Percentiles rank a stretch among this genome's conserved stretches.
These are phyloP conservation scores for Sphaerophoria taeniata DNA, from an alignment of 2,888 invertebrate species.

Conservation along the genomic window DNA sequence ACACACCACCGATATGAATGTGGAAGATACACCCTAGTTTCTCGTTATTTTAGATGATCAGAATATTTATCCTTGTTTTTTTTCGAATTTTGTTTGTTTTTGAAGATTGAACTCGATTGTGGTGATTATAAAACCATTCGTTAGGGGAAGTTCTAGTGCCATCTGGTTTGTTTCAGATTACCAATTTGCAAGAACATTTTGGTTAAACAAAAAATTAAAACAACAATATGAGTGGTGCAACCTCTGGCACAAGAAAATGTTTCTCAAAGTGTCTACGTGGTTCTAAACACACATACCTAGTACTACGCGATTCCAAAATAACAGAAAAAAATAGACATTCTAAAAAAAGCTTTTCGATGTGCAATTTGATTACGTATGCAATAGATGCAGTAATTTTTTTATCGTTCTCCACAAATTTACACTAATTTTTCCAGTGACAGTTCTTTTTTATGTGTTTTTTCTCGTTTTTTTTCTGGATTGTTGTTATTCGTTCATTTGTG, in stretches of 20 bases:
- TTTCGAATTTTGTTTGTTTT: not conserved
- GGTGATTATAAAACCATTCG: constrained; percentile 26
- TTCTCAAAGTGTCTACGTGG: constrained; percentile 57
- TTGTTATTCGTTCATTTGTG: not conserved
- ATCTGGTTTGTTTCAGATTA: constrained; percentile 27
- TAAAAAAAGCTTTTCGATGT: constrained; percentile 47
- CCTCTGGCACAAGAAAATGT: constrained; percentile 36
- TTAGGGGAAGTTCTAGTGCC: constrained; percentile 1
- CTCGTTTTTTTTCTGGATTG: not conserved
- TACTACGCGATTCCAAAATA: constrained; percentile 34
- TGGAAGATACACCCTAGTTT: constrained; percentile 50
- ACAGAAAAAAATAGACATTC: constrained; percentile 20
- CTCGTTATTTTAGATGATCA: constrained; percentile 10
- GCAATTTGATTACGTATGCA: constrained; percentile 71
- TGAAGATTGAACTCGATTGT: constrained; percentile 4
- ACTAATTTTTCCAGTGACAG: constrained; percentile 48
- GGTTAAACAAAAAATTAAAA: constrained; percentile 39
- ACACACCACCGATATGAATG: constrained; percentile 31
- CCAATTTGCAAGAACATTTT: not conserved
- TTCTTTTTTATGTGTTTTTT: not conserved
- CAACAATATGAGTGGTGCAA: constrained; percentile 62
- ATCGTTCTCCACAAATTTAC: constrained; percentile 40
- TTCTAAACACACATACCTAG: constrained; percentile 47
- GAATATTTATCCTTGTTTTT: constrained; percentile 16
- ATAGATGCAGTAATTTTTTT: constrained; percentile 54